A percentile compares a stretch with the other conserved stretches of the same genome.
Conservation (phyloP, 2,888 invertebrate species). For the Apotomis turbidana region DNA sequence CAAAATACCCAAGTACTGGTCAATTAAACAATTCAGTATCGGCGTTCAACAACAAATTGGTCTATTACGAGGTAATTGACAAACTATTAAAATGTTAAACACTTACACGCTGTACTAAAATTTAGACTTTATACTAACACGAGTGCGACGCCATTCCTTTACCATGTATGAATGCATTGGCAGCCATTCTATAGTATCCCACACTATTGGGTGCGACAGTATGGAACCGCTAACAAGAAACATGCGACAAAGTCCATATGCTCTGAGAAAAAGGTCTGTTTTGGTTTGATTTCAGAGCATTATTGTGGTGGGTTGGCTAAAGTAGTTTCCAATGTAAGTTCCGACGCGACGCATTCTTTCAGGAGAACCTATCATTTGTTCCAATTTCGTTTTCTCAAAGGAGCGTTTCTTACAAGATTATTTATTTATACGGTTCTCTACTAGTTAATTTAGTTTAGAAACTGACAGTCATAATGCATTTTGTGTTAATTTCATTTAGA, state of each 20-base stretch:
- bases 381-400: neutral
- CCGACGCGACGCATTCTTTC: neutral
- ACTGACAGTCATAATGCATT: neutral
- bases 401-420: neutral
- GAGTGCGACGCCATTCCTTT: neutral
- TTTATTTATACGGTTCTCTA: neutral
- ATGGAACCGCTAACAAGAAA: neutral
- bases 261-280: neutral
- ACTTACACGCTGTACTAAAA: neutral
- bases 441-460: neutral
- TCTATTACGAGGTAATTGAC: slow-evolving; percentile 26
- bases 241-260: neutral
- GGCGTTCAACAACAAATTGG: slow-evolving; percentile 30
- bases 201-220: slow-evolving; percentile 5
- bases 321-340: slow-evolving; percentile 14
- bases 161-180: neutral
- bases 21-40: slow-evolving; percentile 35
- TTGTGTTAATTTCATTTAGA: too few species aligned
- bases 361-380: slow-evolving; percentile 1
- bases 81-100: slow-evolving; percentile 23
- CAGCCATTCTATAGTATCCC: neutral
- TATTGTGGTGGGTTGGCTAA: neutral
- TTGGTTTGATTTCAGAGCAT: neutral
- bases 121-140: neutral
- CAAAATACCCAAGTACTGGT: neutral